phyloP scores from a whole-genome alignment of 2,113 vertebrate genomes.

The Zeus faber region DNA sequence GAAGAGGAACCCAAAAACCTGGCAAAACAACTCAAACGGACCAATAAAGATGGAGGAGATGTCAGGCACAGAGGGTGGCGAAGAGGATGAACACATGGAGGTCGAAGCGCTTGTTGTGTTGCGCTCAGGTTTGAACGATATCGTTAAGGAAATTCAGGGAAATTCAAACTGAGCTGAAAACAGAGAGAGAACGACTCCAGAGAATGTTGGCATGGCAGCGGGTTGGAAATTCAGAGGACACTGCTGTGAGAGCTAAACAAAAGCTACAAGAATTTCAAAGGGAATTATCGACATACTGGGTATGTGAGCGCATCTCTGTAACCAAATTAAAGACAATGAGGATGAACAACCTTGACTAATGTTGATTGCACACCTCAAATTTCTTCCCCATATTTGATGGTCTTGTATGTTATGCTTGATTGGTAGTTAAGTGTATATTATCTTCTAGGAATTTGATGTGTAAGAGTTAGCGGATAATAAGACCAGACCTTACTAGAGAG shows the following conservation, averaged over 20 bases:
- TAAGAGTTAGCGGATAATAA: background rate
- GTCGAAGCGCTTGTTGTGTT: background rate
- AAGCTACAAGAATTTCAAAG: no score
- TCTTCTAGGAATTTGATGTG: background rate
- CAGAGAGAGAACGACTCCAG: background rate
- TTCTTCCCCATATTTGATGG: background rate
- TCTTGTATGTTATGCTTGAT: background rate
- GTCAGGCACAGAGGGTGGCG: background rate
- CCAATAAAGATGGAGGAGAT: no score
- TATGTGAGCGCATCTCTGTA: background rate
- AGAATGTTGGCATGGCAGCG: no score
- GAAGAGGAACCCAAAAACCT: no score
- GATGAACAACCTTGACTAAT: background rate
- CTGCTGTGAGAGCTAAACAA: no score
- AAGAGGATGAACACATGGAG: slow-evolving; percentile 1
- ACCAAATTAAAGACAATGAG: background rate
- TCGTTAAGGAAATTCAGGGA: background rate
- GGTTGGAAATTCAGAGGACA: no score
- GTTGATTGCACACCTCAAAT: background rate
- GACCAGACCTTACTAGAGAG: no score
- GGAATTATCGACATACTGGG: background rate
- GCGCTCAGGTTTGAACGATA: background rate
- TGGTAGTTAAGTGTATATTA: background rate
- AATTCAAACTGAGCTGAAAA: background rate
- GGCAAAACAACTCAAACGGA: no score